A percentile compares a stretch with the other conserved stretches of the same genome.
phyloP scores from a whole-genome alignment of 2,888 invertebrate genomes.

The Lycocerus yunnanus region DNA sequence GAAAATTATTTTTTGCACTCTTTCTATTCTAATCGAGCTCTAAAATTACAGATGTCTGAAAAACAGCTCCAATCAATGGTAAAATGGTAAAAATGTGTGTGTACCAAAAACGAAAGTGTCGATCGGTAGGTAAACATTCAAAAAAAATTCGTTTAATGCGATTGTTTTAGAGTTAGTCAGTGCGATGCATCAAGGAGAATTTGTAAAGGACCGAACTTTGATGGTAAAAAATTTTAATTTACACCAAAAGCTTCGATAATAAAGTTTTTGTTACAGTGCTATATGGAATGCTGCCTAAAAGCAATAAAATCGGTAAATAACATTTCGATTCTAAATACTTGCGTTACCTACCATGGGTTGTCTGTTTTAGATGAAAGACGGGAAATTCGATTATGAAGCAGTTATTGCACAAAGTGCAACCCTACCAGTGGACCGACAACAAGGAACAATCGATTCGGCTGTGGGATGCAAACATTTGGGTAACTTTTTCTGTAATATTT shows the following conservation, averaged over 20 bases:
- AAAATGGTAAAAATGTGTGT: neutral
- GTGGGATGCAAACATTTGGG: constrained; percentile 14
- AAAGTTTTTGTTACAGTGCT: constrained; percentile 55
- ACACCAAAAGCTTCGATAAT: constrained; percentile 19
- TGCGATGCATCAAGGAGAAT: constrained; percentile 37
- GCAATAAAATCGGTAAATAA: constrained; percentile 58
- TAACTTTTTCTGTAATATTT: neutral
- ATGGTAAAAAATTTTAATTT: constrained; percentile 24
- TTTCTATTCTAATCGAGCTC: no score
- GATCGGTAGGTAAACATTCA: neutral
- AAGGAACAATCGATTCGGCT: neutral
- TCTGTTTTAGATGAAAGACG: constrained; percentile 15
- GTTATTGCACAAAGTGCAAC: constrained; percentile 4
- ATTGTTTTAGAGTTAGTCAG: constrained; percentile 33
- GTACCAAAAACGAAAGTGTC: neutral
- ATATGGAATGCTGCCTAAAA: constrained; percentile 56
- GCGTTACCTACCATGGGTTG: neutral
- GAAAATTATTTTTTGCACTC: no score
- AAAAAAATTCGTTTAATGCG: neutral
- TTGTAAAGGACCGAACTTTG: constrained; percentile 32
- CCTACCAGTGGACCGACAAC: neutral
- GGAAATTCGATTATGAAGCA: constrained; percentile 11
- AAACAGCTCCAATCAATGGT: neutral
- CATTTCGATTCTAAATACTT: neutral
- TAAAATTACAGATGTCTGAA: neutral